These are phyloP conservation scores for Bucorvus abyssinicus DNA, from an alignment of 2,797 vertebrate genomes.

Conservation along the genomic window DNA sequence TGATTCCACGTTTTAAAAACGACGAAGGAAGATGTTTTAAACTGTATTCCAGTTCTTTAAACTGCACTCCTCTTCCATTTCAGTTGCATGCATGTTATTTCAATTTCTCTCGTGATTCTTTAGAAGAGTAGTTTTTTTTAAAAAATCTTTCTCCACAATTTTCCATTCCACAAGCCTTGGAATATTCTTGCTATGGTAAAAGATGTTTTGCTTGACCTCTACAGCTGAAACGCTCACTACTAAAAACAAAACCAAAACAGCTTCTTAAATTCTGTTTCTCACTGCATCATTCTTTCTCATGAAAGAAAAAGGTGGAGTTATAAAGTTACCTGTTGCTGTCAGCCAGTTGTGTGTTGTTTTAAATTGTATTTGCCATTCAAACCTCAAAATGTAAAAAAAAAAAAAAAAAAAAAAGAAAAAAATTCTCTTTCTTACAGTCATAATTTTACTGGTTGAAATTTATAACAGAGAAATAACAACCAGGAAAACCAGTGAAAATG, in stretches of 20 bases:
- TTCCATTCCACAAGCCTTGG: not conserved
- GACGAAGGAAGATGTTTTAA: not conserved
- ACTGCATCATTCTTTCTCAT: not conserved
- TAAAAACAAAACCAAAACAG: not conserved
- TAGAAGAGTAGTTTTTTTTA: not conserved
- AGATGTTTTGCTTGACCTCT: conserved; percentile 13
- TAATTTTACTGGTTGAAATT: not conserved
- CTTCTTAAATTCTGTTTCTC: not conserved
- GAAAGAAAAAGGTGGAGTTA: not conserved
- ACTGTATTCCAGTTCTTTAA: not conserved
- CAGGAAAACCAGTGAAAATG: not conserved
- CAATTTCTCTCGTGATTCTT: not conserved
- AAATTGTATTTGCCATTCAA: not conserved
- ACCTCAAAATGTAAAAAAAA: not conserved
- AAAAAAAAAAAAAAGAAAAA: not conserved
- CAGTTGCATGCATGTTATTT: not conserved
- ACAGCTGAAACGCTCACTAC: not conserved
- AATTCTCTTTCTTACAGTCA: too few relatives aligned
- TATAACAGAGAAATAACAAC: not conserved
- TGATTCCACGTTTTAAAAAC: not conserved
- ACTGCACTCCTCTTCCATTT: not conserved
- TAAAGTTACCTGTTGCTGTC: conserved; percentile 21
- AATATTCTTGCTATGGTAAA: not conserved
- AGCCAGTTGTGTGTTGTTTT: not conserved
- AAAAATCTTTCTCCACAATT: not conserved